phyloP scores from a whole-genome alignment of 2,888 invertebrate species.

The Beris morrisii region DNA sequence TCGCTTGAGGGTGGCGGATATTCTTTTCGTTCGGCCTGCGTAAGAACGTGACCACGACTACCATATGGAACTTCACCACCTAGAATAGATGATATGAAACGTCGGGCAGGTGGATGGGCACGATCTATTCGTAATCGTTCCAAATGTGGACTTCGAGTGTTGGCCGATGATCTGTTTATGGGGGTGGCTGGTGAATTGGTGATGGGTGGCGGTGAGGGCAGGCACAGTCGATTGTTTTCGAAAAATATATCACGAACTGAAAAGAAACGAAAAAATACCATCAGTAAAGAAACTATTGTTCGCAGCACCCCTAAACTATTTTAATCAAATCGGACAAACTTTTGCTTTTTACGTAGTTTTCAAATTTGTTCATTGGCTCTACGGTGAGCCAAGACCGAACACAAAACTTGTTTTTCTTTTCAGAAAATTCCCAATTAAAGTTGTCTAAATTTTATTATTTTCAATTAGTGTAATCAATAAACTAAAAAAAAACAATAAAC shows the following conservation, averaged over 20 bases:
- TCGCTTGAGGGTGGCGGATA: slow-evolving; percentile 61
- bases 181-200: slow-evolving; percentile 10
- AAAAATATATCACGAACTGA: slow-evolving; percentile 61
- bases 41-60: slow-evolving; percentile 76
- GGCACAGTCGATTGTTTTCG: slow-evolving; percentile 50
- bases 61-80: slow-evolving; percentile 82
- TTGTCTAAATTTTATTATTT: neutral
- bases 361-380: slow-evolving; percentile 12
- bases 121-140: slow-evolving; percentile 7
- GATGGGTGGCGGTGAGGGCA: slow-evolving; percentile 29
- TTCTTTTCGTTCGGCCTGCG: slow-evolving; percentile 79
- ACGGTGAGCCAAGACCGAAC: neutral
- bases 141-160: slow-evolving; percentile 3
- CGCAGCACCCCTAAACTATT: neutral
- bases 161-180: slow-evolving; percentile 34
- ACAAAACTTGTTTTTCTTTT: too few relatives aligned
- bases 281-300: slow-evolving; percentile 42
- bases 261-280: slow-evolving; percentile 45
- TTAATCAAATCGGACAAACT: neutral
- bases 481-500: too few relatives aligned
- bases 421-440: too few relatives aligned
- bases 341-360: neutral
- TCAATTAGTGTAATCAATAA: too few relatives aligned
- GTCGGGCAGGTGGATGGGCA: slow-evolving; percentile 57
- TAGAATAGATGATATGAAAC: slow-evolving; percentile 78